A percentile compares a stretch with the other conserved stretches of the same genome.
Evolutionary conservation across 2,888 invertebrate species (phyloP).

Genomic region (Molanna angustata): DNA sequence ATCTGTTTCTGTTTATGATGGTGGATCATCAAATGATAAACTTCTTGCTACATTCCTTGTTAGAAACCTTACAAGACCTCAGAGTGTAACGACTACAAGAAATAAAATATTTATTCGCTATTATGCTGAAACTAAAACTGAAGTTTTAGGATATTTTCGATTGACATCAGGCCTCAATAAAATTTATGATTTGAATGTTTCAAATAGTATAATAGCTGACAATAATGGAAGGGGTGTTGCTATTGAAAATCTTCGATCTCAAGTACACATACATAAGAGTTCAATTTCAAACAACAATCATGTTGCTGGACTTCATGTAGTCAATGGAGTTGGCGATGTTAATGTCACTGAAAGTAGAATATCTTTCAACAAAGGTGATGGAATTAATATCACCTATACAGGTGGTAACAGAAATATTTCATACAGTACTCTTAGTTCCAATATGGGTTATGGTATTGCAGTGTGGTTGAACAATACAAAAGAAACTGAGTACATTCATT

Average conservation of each 20-base stretch:
- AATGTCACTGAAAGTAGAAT: conserved; percentile 90
- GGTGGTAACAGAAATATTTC: conserved; percentile 95
- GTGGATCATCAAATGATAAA: conserved; percentile 66
- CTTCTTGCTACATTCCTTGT: conserved; percentile 69
- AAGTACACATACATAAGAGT: conserved; percentile 79
- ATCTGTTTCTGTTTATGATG: conserved; percentile 75
- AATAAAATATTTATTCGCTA: conserved; percentile 81
- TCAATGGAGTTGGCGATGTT: conserved; percentile 89
- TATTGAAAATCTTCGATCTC: conserved; percentile 87
- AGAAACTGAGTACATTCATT: conserved; percentile 71
- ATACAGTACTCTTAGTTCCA: conserved; percentile 78
- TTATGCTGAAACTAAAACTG: conserved; percentile 67
- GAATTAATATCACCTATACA: conserved; percentile 91
- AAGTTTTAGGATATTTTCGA: conserved; percentile 74
- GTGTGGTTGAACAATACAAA: conserved; percentile 86
- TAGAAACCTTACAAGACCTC: conserved; percentile 82
- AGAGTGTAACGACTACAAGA: conserved; percentile 79
- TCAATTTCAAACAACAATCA: conserved; percentile 84
- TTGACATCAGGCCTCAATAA: conserved; percentile 74
- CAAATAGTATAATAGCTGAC: conserved; percentile 78
- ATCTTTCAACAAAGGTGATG: conserved; percentile 89
- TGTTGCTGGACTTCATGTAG: conserved; percentile 86
- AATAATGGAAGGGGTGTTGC: conserved; percentile 95
- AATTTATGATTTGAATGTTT: conserved; percentile 84
- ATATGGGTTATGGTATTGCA: conserved; percentile 84